Percentiles rank a stretch among this genome's conserved stretches.
phyloP scores from a whole-genome alignment of 2,113 vertebrate species.

The Platysternon megacephalum region DNA sequence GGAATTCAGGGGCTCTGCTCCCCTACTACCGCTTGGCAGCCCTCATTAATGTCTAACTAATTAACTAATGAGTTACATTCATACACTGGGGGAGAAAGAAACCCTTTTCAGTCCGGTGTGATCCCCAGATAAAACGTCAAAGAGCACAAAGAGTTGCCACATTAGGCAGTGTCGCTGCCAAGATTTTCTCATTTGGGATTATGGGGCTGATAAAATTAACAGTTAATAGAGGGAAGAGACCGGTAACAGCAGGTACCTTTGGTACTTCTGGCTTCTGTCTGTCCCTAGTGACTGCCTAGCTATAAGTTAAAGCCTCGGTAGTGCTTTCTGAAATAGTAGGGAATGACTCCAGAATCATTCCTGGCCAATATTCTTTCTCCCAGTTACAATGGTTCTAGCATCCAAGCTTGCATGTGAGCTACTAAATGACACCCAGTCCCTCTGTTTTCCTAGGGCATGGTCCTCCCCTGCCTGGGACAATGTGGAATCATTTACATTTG shows the following conservation, averaged over 20 bases:
- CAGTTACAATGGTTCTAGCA: rapidly evolving
- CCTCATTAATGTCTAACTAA: neutral
- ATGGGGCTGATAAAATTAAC: neutral
- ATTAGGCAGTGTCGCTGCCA: rapidly evolving
- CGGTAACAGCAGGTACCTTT: rapidly evolving
- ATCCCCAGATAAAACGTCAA: neutral
- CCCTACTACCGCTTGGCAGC: neutral
- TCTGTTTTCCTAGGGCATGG: neutral
- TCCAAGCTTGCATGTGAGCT: neutral
- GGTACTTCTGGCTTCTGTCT: neutral
- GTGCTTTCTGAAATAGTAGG: rapidly evolving
- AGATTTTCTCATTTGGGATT: neutral
- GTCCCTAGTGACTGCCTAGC: neutral
- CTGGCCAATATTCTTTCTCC: rapidly evolving
- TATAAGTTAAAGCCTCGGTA: neutral
- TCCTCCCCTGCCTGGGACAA: neutral
- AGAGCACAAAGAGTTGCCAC: neutral
- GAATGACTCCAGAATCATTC: neutral
- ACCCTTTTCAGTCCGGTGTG: neutral
- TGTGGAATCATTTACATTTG: neutral
- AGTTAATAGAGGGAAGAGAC: rapidly evolving
- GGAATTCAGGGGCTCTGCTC: neutral
- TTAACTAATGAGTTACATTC: neutral
- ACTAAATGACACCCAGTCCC: neutral
- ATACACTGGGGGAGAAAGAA: neutral